A percentile compares a stretch with the other conserved stretches of the same genome.
phyloP scores from a whole-genome alignment of 2,113 vertebrate species.

The Phylloscopus trochilus region DNA sequence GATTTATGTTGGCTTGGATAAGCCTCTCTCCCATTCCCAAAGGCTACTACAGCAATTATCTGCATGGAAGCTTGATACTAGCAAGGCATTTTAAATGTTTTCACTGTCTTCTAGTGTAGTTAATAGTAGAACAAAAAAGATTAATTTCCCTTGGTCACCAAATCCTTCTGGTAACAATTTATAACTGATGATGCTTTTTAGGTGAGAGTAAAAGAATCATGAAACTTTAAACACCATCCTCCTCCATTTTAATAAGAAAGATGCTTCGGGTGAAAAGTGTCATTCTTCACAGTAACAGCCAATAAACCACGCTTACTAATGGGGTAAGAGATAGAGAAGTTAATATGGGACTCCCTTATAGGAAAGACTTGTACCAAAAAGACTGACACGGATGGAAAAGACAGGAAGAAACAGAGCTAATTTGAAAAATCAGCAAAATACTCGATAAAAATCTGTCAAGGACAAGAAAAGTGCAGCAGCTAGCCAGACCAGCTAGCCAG shows the following conservation, averaged over 20 bases:
- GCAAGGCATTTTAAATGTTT: neutral
- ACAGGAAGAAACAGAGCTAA: neutral
- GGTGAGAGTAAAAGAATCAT: neutral
- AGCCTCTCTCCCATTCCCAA: neutral
- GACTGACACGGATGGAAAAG: neutral
- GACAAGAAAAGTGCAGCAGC: neutral
- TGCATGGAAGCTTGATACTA: neutral
- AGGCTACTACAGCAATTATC: neutral
- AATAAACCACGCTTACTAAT: neutral
- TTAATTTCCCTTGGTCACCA: neutral
- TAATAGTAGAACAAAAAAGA: neutral
- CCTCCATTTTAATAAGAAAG: neutral
- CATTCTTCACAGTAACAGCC: neutral
- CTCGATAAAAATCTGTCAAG: neutral
- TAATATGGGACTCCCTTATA: neutral
- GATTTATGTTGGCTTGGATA: slow-evolving; percentile 4
- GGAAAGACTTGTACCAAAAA: neutral
- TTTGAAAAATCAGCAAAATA: neutral
- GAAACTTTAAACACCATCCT: neutral
- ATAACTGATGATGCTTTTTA: neutral
- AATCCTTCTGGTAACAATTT: neutral
- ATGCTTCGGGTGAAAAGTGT: neutral
- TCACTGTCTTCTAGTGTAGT: neutral
- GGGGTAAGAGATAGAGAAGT: neutral
- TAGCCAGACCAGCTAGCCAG: neutral